These are phyloP conservation scores for Gymnoscelis rufifasciata DNA, from an alignment of 2,888 invertebrate genomes.

Conservation along the genomic window DNA sequence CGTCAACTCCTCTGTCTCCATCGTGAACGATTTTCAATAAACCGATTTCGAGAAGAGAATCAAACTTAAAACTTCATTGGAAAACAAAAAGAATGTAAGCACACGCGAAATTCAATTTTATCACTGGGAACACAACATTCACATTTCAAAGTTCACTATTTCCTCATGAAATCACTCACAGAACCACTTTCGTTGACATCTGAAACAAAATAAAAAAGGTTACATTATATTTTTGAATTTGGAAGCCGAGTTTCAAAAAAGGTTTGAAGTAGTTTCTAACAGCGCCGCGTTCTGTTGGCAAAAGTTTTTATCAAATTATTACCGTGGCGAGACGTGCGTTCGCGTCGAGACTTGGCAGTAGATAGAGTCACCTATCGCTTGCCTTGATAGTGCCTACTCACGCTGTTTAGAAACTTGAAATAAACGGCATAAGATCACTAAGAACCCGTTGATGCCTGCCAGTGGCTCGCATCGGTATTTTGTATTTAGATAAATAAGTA, in stretches of 20 bases:
- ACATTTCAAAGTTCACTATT: slow-evolving; percentile 66
- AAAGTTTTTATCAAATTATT: slow-evolving; percentile 35
- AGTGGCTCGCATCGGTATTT: slow-evolving; percentile 27
- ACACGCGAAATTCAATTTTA: slow-evolving; percentile 58
- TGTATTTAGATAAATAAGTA: slow-evolving; percentile 24
- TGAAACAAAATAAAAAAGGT: slow-evolving; percentile 64
- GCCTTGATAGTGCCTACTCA: slow-evolving; percentile 49
- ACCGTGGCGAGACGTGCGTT: slow-evolving; percentile 57
- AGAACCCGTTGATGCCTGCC: slow-evolving; percentile 59
- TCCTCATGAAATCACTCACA: slow-evolving; percentile 54
- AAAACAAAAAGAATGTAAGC: slow-evolving; percentile 46
- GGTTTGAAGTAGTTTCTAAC: neutral
- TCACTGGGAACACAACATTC: slow-evolving; percentile 65
- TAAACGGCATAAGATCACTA: slow-evolving; percentile 51
- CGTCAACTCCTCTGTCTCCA: slow-evolving; percentile 94
- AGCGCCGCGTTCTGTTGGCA: slow-evolving; percentile 7
- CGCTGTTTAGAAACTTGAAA: slow-evolving; percentile 62
- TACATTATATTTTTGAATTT: slow-evolving; percentile 1
- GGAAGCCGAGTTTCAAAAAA: neutral
- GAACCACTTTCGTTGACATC: slow-evolving; percentile 66
- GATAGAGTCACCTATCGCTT: slow-evolving; percentile 59
- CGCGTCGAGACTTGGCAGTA: slow-evolving; percentile 53
- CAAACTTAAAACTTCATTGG: slow-evolving; percentile 72
- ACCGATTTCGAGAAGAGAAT: slow-evolving; percentile 48
- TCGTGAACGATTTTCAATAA: slow-evolving; percentile 61